phyloP scores from a whole-genome alignment of 2,797 vertebrate species.

The Adrianichthys oophorus region DNA sequence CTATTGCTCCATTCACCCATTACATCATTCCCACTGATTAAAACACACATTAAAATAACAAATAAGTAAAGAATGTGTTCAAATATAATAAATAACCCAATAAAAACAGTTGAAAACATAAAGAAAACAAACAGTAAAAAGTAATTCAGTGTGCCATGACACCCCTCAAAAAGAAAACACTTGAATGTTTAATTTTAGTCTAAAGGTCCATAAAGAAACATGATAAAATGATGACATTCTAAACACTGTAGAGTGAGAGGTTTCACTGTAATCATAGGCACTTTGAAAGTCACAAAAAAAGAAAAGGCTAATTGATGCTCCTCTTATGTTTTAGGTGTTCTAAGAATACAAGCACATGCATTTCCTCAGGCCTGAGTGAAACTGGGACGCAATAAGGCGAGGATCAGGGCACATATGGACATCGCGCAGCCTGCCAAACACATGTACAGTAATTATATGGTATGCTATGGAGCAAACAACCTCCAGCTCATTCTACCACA shows the following conservation, averaged over 20 bases:
- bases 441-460: slow-evolving; percentile 2
- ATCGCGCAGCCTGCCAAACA: slow-evolving; percentile 5
- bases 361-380: slow-evolving; percentile 29
- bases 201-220: neutral
- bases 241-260: neutral
- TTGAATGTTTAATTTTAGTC: too few species aligned
- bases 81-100: too few species aligned
- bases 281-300: slow-evolving; percentile 8
- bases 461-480: slow-evolving; percentile 8
- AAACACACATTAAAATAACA: too few species aligned
- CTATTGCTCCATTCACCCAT: too few species aligned
- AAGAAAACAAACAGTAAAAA: too few species aligned
- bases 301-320: slow-evolving; percentile 30
- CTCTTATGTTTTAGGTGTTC: slow-evolving; percentile 15
- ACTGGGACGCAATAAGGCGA: slow-evolving; percentile 5
- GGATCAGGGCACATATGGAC: slow-evolving; percentile 2
- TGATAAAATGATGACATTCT: neutral
- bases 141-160: too few species aligned
- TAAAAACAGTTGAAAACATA: too few species aligned
- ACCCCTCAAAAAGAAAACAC: too few species aligned
- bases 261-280: slow-evolving; percentile 7
- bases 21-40: too few species aligned
- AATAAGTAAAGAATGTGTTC: too few species aligned
- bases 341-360: slow-evolving; percentile 14
- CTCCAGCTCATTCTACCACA: neutral